These are phyloP conservation scores for Mycetomoellerius zeteki DNA, from an alignment of 1,140 invertebrate species.

Conservation along the genomic window DNA sequence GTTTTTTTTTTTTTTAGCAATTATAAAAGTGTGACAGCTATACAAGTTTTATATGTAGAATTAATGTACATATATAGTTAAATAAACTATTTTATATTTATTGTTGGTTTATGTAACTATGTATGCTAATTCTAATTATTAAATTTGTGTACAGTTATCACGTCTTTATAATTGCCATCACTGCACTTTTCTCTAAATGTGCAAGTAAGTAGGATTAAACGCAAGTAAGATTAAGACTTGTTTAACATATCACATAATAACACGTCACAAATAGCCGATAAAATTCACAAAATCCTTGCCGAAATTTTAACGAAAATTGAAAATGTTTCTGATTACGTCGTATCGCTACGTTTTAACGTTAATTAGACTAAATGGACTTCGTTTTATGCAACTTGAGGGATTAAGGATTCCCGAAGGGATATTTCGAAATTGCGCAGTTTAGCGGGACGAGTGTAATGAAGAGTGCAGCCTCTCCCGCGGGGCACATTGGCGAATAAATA, in stretches of 20 bases:
- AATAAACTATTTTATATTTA: too few species aligned
- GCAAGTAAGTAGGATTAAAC: not conserved
- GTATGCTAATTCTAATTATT: too few species aligned
- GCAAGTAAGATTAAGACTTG: not conserved
- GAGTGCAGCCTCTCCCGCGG: constrained; percentile 24
- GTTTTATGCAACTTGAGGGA: constrained; percentile 42
- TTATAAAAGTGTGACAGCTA: too few species aligned
- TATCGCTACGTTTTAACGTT: constrained; percentile 33
- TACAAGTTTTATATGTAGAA: too few species aligned
- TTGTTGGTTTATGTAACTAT: too few species aligned
- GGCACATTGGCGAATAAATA: constrained; percentile 47
- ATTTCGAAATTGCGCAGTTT: constrained; percentile 47
- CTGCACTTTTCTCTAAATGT: too few species aligned
- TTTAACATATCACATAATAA: not conserved
- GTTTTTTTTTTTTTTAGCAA: too few species aligned
- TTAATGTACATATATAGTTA: too few species aligned
- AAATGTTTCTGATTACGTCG: not conserved
- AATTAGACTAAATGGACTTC: constrained; percentile 44
- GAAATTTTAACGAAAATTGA: constrained; percentile 26
- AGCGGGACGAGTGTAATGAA: constrained; percentile 28
- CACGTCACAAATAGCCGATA: not conserved
- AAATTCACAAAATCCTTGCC: constrained; percentile 2
- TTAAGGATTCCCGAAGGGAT: constrained; percentile 33
- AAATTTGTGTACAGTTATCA: too few species aligned
- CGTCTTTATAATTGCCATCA: too few species aligned